Evolutionary conservation across 1,140 invertebrate genomes (phyloP), one percentile per base, ranked within the genome.

Genomic region (Leguminivora glycinivorella): DNA sequence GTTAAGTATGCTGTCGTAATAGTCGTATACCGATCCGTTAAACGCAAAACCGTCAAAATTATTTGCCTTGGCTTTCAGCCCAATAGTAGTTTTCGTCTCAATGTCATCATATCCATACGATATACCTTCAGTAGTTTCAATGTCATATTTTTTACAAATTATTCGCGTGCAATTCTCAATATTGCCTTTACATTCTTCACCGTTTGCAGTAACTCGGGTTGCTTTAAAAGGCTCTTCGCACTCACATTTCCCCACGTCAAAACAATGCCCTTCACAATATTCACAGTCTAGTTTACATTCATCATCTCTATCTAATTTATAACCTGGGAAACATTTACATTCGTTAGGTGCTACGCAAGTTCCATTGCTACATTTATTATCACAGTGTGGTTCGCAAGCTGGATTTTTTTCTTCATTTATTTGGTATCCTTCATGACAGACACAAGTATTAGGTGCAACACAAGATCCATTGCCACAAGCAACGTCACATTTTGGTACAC

Each of bases 381-480:
- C 77, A 72, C 92, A 93, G 29, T 84, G 75, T 0, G 92, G 89
- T 17, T 76, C 52, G 72, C 92, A 92, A 14, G 63, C 76, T 34
- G 68, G 73, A 1, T 56, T 43, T 4, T 40, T 40, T 40, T 82
- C 86, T 75, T 26, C 91, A 86, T 77, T 87, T 82, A 67, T 66
- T 31, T 70, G 71, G 63, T 75, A 81, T 4, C 91, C 90, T 73
- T 87, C 58, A 80, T 86, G 88, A 73, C 93, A 94, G 22, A 82
- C 74, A 71, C 94, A 94, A 1, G 71, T 78, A 22, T 93, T 85
- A 4, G 93, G 93, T 0, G 83, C 89, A 4, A 81, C 72, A 73
- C 94, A 95, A 24, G 80, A 83, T 0, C 93, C 93, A 74, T 94
- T 92, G 0, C 76, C 75, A 67, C 93, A 94, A 19, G 76, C n/a